These are phyloP conservation scores for Cuculus canorus DNA, from an alignment of 2,797 vertebrate genomes.

Conservation along the genomic window DNA sequence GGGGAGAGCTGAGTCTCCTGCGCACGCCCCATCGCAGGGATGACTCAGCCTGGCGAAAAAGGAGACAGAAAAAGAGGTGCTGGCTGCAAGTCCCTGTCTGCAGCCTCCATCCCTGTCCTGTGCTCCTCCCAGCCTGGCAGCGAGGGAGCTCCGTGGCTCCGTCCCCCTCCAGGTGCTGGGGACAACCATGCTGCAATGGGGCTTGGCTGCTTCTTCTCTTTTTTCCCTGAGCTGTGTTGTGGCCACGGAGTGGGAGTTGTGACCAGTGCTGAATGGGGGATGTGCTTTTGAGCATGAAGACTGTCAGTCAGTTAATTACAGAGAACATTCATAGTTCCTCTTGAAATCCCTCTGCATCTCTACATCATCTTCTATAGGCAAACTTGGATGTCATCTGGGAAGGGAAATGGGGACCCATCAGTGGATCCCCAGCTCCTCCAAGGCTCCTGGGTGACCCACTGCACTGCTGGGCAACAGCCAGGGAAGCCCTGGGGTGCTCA, in stretches of 20 bases:
- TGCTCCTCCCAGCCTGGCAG: neutral
- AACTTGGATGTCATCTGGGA: neutral
- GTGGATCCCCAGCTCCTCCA: neutral
- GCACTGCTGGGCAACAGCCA: neutral
- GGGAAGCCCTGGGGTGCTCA: neutral
- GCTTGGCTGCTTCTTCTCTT: fast-evolving
- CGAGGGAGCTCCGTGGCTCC: fast-evolving
- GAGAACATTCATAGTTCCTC: neutral
- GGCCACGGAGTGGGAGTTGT: neutral
- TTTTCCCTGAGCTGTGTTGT: neutral
- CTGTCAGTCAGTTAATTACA: slow-evolving; percentile 1
- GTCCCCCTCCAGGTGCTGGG: fast-evolving
- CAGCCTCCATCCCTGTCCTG: neutral
- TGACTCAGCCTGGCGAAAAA: neutral
- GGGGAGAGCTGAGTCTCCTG: neutral
- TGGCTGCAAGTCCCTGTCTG: neutral
- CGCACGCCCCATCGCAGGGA: fast-evolving
- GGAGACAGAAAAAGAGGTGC: neutral
- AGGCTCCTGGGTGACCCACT: neutral
- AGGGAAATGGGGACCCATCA: fast-evolving
- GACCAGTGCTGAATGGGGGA: neutral
- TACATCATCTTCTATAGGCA: neutral
- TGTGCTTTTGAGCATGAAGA: neutral
- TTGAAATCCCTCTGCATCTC: neutral
- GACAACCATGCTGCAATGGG: neutral